Percentiles rank a stretch among this genome's conserved stretches.
These are phyloP conservation scores for Holocentrus rufus DNA, from an alignment of 2,797 vertebrate genomes.

Conservation along the genomic window DNA sequence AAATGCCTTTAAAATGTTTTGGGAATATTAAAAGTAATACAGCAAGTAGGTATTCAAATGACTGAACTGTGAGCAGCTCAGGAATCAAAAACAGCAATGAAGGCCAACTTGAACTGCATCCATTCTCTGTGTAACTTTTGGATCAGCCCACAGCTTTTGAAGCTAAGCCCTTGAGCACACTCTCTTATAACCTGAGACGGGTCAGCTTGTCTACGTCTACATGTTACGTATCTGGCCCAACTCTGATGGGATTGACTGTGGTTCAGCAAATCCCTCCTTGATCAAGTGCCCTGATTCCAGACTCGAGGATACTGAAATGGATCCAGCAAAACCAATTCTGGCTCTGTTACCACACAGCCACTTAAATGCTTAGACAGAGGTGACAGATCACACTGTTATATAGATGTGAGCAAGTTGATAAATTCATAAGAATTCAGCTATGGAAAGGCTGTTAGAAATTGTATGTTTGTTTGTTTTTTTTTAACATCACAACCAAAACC, in stretches of 20 bases:
- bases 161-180: conserved; percentile 5
- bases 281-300: conserved; percentile 51
- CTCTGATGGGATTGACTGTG: conserved; percentile 41
- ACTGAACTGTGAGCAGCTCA: conserved; percentile 7
- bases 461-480: not conserved
- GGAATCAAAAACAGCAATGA: not conserved
- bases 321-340: conserved; percentile 16
- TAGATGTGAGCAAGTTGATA: not conserved
- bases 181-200: conserved; percentile 8
- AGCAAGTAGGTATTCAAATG: not conserved
- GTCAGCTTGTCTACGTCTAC: conserved; percentile 32
- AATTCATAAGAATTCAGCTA: too few relatives aligned
- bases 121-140: not conserved
- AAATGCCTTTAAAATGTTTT: too few relatives aligned
- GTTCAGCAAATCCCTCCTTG: conserved; percentile 35
- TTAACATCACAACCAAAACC: not conserved
- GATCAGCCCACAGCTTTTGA: conserved; percentile 2
- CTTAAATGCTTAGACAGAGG: not conserved
- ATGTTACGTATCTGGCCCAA: conserved; percentile 12
- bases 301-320: conserved; percentile 35
- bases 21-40: too few relatives aligned
- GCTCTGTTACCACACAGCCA: conserved; percentile 17
- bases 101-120: conserved; percentile 28
- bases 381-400: not conserved
- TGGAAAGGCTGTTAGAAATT: not conserved